Percentiles rank a stretch among this genome's conserved stretches.
Conservation (phyloP, 1,140 invertebrate genomes). For the Tribolium madens region DNA sequence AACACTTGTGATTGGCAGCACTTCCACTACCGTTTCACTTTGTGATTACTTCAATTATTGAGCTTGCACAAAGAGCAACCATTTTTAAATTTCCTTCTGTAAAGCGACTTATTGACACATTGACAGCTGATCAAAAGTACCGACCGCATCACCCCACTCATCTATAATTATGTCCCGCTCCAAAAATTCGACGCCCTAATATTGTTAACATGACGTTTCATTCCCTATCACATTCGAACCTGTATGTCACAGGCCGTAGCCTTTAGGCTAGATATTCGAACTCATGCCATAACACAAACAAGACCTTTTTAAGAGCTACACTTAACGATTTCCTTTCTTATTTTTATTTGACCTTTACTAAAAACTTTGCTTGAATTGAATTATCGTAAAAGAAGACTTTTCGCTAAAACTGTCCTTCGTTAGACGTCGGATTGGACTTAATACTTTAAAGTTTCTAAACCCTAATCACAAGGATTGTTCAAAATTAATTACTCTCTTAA, state of each 20-base stretch:
- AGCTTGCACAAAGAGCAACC: conserved; percentile 23
- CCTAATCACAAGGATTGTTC: conserved; percentile 35
- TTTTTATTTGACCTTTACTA: conserved; percentile 1
- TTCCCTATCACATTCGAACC: conserved; percentile 17
- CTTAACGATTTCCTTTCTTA: background rate
- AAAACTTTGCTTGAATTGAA: conserved; percentile 18
- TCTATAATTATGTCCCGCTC: conserved; percentile 25
- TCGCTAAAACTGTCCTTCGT: conserved; percentile 24
- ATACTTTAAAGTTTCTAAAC: conserved; percentile 38
- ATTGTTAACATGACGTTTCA: conserved; percentile 24
- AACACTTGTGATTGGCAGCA: conserved; percentile 23
- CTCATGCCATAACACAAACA: background rate
- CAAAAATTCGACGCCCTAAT: conserved; percentile 19
- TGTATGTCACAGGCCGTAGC: conserved; percentile 2
- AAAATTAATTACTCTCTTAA: conserved; percentile 38
- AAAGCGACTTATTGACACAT: conserved; percentile 37
- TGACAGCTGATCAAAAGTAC: conserved; percentile 35
- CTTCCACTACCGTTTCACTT: conserved; percentile 38
- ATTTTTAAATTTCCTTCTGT: conserved; percentile 30
- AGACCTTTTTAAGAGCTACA: background rate
- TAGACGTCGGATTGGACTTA: conserved; percentile 35
- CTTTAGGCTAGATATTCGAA: background rate
- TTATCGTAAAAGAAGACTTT: conserved; percentile 31
- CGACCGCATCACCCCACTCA: conserved; percentile 33
- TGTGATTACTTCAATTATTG: conserved; percentile 37